Base-by-base conservation (phyloP, 2,888 invertebrate genomes). In the Himalopsyche kuldschensis region DNA sequence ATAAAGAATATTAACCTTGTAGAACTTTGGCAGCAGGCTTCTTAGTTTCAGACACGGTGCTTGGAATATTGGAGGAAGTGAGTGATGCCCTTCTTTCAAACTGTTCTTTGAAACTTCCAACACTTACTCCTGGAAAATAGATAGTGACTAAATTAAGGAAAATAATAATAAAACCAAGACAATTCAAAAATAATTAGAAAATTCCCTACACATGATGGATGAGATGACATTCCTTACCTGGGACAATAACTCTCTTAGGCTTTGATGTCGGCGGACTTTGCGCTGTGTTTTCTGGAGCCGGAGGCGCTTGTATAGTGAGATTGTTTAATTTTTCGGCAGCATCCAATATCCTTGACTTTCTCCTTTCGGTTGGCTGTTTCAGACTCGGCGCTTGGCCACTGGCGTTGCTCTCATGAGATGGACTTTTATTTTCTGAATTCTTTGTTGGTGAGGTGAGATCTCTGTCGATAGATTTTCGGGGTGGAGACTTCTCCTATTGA, bases 71-170 rank as follows among this genome's bases (percentile, higher is more conserved):
- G 24, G 84, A 83, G 27, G 91, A 88, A 0, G 92, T 90, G 63
- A 95, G 91, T 78, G 95, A 95, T 0, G 95, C 95, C 89, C 95
- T 95, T 81, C 96, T 92, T 89, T 97, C 97, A 88, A 96, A 97
- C 87, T 96, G 96, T 87, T 95, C 95, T 87, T 97, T 97, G 87
- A 96, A 97, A 88, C 95, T 97, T 80, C 96, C 96, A 0, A 97
- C 97, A 89, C 95, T 97, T 20, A 96, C 96, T 46, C 93, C 93
- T 91, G 41, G 75, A 17, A 32, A 79, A 41, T 6, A n/a, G 63
- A 80, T n/a, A n/a, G n/a, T 47, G n/a, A 6, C 48, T 41, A 41
- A 75, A 76, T 76, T 15, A 31, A 31, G 2, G 32, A 76, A 2
- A n/a, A n/a, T n/a, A n/a, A 2, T 76, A 6, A 15, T 10, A 76